Evolutionary conservation across 2,113 vertebrate species (phyloP).

Genomic region (human (Homo sapiens)): GRCh38 chr7:132182501-132183000

Average conservation of each 20-base stretch:
- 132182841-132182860: too few relatives aligned
- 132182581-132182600: neutral
- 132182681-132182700: neutral
- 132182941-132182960: neutral
- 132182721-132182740: neutral
- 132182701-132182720: neutral
- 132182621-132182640: neutral
- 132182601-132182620: neutral
- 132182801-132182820: too few relatives aligned
- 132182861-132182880: neutral
- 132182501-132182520: neutral
- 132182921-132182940: neutral
- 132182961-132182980: neutral
- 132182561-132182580: neutral
- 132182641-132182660: neutral
- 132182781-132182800: too few relatives aligned
- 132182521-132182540: neutral
- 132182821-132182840: too few relatives aligned
- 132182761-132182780: neutral
- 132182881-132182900: neutral
- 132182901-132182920: neutral
- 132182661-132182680: rapidly evolving
- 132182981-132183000: neutral
- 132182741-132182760: too few relatives aligned
- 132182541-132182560: too few relatives aligned